A percentile compares a stretch with the other conserved stretches of the same genome.
phyloP scores from a whole-genome alignment of 2,113 vertebrate genomes.

The Thalassoma bifasciatum region DNA sequence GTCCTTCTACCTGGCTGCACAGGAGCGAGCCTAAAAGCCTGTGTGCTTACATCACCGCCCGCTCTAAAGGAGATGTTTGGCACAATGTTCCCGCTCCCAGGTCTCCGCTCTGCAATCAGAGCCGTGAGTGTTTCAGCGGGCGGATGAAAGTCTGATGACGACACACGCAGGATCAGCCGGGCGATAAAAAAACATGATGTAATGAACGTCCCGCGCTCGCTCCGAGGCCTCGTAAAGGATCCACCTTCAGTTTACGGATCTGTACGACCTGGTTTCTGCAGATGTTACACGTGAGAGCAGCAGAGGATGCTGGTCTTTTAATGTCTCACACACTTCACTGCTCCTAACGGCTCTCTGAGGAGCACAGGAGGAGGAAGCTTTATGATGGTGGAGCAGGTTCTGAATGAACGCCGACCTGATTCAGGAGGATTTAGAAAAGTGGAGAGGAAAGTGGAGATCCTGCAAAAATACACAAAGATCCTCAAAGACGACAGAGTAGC shows the following conservation, averaged over 20 bases:
- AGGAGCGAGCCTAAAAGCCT: slow-evolving; percentile 70
- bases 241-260: background rate
- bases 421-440: no score
- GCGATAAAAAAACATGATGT: slow-evolving; percentile 14
- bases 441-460: no score
- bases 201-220: background rate
- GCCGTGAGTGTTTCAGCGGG: background rate
- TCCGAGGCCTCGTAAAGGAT: background rate
- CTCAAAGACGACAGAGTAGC: no score
- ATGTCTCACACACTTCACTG: background rate
- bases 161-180: background rate
- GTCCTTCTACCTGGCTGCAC: slow-evolving; percentile 75
- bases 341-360: background rate
- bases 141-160: background rate
- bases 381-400: no score
- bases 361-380: no score
- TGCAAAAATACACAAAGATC: no score
- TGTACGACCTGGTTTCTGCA: slow-evolving; percentile 6
- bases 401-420: no score
- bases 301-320: background rate
- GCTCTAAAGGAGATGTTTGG: slow-evolving; percentile 54
- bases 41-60: slow-evolving; percentile 59
- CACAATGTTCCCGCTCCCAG: slow-evolving; percentile 33
- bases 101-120: slow-evolving; percentile 2
- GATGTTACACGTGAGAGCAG: slow-evolving; percentile 8